phyloP scores from a whole-genome alignment of 2,797 vertebrate species.

The Petrocephalus schoutedeni region DNA sequence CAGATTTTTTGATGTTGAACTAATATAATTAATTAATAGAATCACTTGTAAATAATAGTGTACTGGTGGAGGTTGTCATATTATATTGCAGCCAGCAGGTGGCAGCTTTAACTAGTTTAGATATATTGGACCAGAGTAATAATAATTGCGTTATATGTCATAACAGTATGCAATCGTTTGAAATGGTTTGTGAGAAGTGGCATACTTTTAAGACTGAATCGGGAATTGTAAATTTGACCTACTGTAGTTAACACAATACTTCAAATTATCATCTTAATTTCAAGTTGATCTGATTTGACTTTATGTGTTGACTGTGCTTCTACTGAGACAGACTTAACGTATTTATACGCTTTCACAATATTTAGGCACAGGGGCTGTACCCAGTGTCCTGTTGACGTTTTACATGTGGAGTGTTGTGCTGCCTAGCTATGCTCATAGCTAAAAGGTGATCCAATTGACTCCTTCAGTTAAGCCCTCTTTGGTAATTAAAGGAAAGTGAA shows the following conservation, averaged over 20 bases:
- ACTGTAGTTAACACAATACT: neutral
- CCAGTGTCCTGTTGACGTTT: neutral
- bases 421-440: neutral
- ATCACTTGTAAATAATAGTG: neutral
- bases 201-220: neutral
- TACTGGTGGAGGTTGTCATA: neutral
- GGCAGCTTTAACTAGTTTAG: neutral
- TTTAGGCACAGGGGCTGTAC: neutral
- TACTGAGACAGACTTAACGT: neutral
- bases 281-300: neutral
- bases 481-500: neutral
- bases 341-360: neutral
- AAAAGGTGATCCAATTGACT: conserved; percentile 8
- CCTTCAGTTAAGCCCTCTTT: neutral
- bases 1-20: neutral
- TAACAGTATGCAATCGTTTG: neutral
- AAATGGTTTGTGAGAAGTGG: neutral
- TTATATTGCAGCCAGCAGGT: neutral
- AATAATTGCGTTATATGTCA: neutral
- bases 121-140: neutral
- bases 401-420: neutral
- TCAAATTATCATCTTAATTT: neutral
- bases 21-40: neutral
- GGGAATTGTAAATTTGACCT: neutral
- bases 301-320: neutral